phyloP scores from a whole-genome alignment of 2,113 vertebrate species.

The Piliocolobus tephrosceles region DNA sequence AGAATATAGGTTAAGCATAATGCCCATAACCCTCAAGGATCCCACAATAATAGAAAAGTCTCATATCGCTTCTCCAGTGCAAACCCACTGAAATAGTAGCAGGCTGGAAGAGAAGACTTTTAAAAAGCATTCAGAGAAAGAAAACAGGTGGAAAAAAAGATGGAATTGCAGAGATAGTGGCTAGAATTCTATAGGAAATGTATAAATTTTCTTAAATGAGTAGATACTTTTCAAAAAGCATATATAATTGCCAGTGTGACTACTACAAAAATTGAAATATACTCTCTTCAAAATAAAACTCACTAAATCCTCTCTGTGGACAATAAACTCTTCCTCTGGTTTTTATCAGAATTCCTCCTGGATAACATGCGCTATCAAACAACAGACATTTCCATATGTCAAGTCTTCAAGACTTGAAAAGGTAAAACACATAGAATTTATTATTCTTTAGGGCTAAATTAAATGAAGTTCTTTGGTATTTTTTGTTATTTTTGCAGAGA shows the following conservation, averaged over 20 bases:
- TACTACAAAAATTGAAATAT: neutral
- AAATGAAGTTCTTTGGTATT: slow-evolving; percentile 22
- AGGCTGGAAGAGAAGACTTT: neutral
- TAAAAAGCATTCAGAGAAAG: neutral
- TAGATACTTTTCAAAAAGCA: neutral
- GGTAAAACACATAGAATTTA: neutral
- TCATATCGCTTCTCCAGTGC: neutral
- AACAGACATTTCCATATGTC: neutral
- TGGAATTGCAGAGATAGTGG: neutral
- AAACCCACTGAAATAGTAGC: neutral
- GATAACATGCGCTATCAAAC: neutral
- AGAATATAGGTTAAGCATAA: neutral
- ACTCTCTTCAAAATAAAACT: slow-evolving; percentile 13
- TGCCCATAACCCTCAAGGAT: neutral
- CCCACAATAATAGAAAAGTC: neutral
- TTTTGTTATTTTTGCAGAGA: neutral
- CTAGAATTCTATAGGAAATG: neutral
- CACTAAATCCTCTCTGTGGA: neutral
- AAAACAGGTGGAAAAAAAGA: neutral
- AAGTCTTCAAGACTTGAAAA: slow-evolving; percentile 17
- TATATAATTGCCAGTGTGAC: neutral
- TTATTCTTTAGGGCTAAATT: neutral
- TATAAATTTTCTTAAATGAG: neutral
- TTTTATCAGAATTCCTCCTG: slow-evolving; percentile 28
- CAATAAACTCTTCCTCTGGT: slow-evolving; percentile 3